A percentile compares a stretch with the other conserved stretches of the same genome.
Evolutionary conservation across 2,797 vertebrate species (phyloP).

Genomic region (Sciurus vulgaris): DNA sequence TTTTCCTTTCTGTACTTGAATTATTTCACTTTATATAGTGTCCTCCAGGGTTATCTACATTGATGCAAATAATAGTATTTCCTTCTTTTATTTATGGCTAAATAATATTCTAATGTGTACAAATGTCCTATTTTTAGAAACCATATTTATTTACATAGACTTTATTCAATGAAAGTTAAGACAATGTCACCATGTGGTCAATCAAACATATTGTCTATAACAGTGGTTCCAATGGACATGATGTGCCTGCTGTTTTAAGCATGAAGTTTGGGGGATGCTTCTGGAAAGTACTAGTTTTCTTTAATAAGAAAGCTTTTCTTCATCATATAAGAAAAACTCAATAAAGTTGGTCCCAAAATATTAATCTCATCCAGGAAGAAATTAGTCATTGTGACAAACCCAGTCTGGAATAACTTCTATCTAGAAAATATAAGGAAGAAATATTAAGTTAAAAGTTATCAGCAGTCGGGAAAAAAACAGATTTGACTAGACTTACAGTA

Average conservation of each 20-base stretch:
- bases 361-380: neutral
- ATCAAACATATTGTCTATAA: neutral
- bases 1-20: neutral
- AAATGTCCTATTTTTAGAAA: neutral
- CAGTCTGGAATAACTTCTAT: neutral
- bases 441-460: neutral
- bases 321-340: neutral
- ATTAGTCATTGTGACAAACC: neutral
- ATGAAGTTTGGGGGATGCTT: neutral
- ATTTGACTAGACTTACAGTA: neutral
- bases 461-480: neutral
- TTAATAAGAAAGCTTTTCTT: neutral
- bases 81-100: neutral
- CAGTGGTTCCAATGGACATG: neutral
- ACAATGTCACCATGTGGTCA: neutral
- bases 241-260: neutral
- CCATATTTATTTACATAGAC: neutral
- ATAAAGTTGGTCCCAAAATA: neutral
- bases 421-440: neutral
- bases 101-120: neutral
- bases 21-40: neutral
- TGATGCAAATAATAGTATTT: neutral
- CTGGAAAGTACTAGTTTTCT: neutral
- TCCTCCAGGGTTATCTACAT: neutral
- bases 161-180: neutral